These are phyloP conservation scores for Helicoverpa assulta DNA, from an alignment of 2,888 invertebrate genomes.

Conservation along the genomic window DNA sequence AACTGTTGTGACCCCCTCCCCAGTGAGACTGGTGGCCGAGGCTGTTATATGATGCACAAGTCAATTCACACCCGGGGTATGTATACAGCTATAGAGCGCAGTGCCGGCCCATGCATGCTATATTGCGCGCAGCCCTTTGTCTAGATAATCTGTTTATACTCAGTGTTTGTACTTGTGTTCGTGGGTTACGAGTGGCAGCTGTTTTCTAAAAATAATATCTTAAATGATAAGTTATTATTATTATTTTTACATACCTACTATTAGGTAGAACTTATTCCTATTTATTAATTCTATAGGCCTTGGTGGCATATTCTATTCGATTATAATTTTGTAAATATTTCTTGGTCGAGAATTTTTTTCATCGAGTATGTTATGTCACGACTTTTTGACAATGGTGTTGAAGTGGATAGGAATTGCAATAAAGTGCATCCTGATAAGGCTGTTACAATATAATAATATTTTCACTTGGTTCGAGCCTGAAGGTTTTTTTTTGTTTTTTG, in stretches of 20 bases:
- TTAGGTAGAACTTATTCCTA: too few species aligned
- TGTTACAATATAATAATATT: too few species aligned
- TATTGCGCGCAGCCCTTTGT: slow-evolving; percentile 52
- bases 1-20: slow-evolving; percentile 71
- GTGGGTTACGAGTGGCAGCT: not conserved
- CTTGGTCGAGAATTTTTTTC: not conserved
- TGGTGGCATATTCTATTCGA: too few species aligned
- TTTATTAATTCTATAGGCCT: too few species aligned
- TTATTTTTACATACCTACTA: too few species aligned
- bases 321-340: too few species aligned
- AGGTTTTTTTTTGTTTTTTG: too few species aligned
- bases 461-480: too few species aligned
- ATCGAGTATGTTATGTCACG: too few species aligned
- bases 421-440: too few species aligned
- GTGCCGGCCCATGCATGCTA: slow-evolving; percentile 42
- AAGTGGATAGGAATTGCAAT: too few species aligned
- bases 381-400: too few species aligned
- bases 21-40: slow-evolving; percentile 76
- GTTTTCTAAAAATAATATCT: not conserved
- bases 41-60: slow-evolving; percentile 85
- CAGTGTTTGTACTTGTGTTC: not conserved
- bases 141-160: slow-evolving; percentile 15
- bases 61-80: slow-evolving; percentile 74
- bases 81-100: slow-evolving; percentile 55
- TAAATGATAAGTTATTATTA: not conserved